phyloP scores from a whole-genome alignment of 2,888 invertebrate species.

The Tetragonula carbonaria region DNA sequence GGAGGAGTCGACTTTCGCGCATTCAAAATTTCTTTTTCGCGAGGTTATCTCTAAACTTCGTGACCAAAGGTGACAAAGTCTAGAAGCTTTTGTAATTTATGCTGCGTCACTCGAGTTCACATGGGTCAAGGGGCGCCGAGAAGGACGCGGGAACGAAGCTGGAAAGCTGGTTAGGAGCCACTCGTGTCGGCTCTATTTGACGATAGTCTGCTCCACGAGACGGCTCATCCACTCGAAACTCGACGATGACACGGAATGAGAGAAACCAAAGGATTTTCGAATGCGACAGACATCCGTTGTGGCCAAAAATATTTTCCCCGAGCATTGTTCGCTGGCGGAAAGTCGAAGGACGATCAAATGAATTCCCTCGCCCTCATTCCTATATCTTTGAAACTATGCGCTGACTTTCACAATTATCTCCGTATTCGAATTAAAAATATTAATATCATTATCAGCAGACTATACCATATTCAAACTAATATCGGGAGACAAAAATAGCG shows the following conservation, averaged over 20 bases:
- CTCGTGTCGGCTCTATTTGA: constrained; percentile 61
- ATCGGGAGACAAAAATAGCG: too few species aligned
- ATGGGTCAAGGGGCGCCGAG: constrained; percentile 51
- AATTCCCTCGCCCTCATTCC: not conserved
- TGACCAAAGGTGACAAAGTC: constrained; percentile 37
- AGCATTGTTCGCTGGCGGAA: not conserved
- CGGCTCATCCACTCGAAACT: constrained; percentile 53
- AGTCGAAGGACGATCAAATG: not conserved
- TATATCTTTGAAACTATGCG: not conserved
- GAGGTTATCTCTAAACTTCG: constrained; percentile 35
- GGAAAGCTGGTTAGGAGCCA: constrained; percentile 59
- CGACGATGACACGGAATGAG: constrained; percentile 43
- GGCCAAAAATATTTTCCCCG: constrained; percentile 22
- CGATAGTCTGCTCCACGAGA: constrained; percentile 61
- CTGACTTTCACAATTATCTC: not conserved
- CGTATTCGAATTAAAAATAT: not conserved
- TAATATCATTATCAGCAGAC: too few species aligned
- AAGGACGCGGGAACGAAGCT: constrained; percentile 48
- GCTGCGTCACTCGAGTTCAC: constrained; percentile 47
- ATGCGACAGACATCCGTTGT: constrained; percentile 22
- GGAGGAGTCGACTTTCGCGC: not conserved
- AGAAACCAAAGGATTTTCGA: constrained; percentile 42
- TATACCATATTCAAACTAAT: too few species aligned
- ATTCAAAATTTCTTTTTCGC: constrained; percentile 12
- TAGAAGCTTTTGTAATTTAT: constrained; percentile 52